A percentile compares a stretch with the other conserved stretches of the same genome.
These are phyloP conservation scores for Nyctalus aviator DNA, from an alignment of 2,797 vertebrate genomes.

Conservation along the genomic window DNA sequence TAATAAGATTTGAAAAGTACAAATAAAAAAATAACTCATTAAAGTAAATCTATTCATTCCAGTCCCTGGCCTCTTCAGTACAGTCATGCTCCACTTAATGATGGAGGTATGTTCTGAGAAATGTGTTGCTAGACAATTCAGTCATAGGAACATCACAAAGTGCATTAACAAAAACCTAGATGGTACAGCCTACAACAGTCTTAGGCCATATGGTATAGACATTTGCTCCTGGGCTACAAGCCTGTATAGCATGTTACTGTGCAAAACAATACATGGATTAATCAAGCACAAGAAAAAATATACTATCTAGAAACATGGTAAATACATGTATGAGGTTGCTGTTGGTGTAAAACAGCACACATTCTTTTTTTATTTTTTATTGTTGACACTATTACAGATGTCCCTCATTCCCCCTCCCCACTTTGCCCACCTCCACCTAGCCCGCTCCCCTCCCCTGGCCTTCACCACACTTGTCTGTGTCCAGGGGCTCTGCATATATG, in stretches of 20 bases:
- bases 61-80: not conserved
- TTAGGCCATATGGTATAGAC: not conserved
- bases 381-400: no score
- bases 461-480: no score
- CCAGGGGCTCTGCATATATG: no score
- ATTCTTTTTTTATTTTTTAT: no score
- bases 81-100: not conserved
- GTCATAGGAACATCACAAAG: not conserved
- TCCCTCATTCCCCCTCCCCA: no score
- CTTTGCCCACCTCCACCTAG: no score
- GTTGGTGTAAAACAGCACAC: not conserved
- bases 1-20: constrained; percentile 49
- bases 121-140: not conserved
- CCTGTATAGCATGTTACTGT: not conserved
- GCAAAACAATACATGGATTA: not conserved
- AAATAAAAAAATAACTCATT: constrained; percentile 59
- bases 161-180: not conserved
- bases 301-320: not conserved
- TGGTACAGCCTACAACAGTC: not conserved
- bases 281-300: not conserved
- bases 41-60: not conserved
- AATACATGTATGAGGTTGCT: not conserved
- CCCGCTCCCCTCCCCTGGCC: no score
- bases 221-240: not conserved
- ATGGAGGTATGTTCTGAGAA: not conserved